Conservation (phyloP, 2,888 invertebrate species). For the Mycalesis mineus region DNA sequence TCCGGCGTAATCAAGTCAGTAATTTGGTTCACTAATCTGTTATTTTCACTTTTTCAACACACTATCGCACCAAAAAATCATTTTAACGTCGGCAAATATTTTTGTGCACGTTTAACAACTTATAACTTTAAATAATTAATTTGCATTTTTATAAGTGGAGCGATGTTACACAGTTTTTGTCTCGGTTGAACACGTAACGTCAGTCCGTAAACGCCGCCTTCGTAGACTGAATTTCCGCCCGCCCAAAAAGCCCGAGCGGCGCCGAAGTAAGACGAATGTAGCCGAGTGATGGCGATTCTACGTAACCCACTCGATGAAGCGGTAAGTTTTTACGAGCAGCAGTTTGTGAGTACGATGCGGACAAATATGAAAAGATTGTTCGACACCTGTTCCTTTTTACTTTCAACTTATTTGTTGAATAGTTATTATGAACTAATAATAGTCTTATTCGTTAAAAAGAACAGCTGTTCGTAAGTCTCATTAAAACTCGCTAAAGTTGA, state of each 20-base stretch:
- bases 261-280: constrained; percentile 38
- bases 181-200: constrained; percentile 37
- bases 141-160: constrained; percentile 43
- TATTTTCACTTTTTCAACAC: constrained; percentile 53
- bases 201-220: constrained; percentile 40
- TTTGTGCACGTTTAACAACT: constrained; percentile 20
- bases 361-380: constrained; percentile 66
- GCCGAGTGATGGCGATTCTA: constrained; percentile 52
- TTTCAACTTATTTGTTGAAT: constrained; percentile 25
- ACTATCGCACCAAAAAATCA: constrained; percentile 33
- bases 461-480: too few relatives aligned
- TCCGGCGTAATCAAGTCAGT: constrained; percentile 54
- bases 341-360: constrained; percentile 59
- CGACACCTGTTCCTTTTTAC: constrained; percentile 62
- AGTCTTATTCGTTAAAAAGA: not conserved
- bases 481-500: too few relatives aligned
- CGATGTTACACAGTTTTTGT: constrained; percentile 52
- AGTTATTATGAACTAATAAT: not conserved
- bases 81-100: constrained; percentile 10
- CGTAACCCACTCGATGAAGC: constrained; percentile 73
- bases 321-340: constrained; percentile 74
- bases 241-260: constrained; percentile 50
- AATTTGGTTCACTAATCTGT: constrained; percentile 51
- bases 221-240: constrained; percentile 64
- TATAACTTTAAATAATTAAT: constrained; percentile 33